Percentiles rank a stretch among this genome's conserved stretches.
phyloP scores from a whole-genome alignment of 2,797 vertebrate species.

The Gila robusta region DNA sequence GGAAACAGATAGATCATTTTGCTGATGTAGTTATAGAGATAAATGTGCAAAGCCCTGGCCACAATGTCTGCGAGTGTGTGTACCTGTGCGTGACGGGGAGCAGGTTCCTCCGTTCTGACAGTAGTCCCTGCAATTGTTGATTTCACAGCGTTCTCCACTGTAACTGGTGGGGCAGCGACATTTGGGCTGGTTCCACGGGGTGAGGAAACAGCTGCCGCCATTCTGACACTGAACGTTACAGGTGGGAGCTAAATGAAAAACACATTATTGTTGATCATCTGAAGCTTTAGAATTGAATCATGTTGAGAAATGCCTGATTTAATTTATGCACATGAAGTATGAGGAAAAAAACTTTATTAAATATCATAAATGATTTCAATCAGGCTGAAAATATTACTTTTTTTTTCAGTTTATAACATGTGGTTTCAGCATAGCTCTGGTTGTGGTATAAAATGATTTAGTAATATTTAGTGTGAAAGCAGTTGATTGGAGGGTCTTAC shows the following conservation, averaged over 20 bases:
- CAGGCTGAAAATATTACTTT: background rate
- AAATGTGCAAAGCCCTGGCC: background rate
- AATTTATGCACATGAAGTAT: background rate
- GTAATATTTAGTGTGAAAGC: background rate
- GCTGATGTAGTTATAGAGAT: background rate
- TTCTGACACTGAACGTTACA: slow-evolving; percentile 90
- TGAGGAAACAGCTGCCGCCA: slow-evolving; percentile 94
- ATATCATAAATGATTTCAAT: background rate
- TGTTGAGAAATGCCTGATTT: background rate
- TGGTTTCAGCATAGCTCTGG: background rate
- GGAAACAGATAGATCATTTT: background rate
- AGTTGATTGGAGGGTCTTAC: slow-evolving; percentile 73
- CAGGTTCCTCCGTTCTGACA: slow-evolving; percentile 95
- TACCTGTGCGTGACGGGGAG: slow-evolving; percentile 89
- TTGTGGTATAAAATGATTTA: background rate
- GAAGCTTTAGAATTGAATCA: background rate
- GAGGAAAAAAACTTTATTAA: background rate
- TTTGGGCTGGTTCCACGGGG: slow-evolving; percentile 90
- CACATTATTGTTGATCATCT: background rate
- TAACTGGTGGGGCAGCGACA: slow-evolving; percentile 95
- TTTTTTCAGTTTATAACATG: background rate
- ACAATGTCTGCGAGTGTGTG: background rate
- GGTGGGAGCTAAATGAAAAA: background rate
- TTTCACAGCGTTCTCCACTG: slow-evolving; percentile 89
- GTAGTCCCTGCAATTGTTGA: slow-evolving; percentile 91